Conservation (phyloP, 1,140 invertebrate species). For the Telenomus remus region DNA sequence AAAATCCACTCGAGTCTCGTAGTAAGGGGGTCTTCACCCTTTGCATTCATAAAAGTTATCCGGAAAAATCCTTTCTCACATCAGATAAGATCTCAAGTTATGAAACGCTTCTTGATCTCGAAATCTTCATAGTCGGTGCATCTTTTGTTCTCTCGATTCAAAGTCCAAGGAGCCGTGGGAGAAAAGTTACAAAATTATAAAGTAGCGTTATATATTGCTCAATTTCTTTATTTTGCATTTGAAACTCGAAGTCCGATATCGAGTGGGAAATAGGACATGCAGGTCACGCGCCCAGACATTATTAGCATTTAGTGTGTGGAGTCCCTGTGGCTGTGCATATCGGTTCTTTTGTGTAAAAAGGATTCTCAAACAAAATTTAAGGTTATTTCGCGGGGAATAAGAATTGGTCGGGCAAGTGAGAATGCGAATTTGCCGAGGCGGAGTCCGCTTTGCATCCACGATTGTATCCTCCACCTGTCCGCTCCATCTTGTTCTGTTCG, state of each 20-base stretch:
- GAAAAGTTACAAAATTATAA: background rate
- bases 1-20: slow-evolving; percentile 46
- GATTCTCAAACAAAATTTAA: slow-evolving; percentile 73
- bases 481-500: slow-evolving; percentile 41
- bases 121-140: slow-evolving; percentile 3
- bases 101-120: slow-evolving; percentile 7
- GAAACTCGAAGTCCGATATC: slow-evolving; percentile 23
- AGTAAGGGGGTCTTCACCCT: slow-evolving; percentile 50
- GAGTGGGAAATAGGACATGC: slow-evolving; percentile 53
- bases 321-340: slow-evolving; percentile 68
- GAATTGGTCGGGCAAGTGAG: slow-evolving; percentile 63
- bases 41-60: slow-evolving; percentile 52
- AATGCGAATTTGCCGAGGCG: slow-evolving; percentile 54
- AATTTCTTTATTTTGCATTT: slow-evolving; percentile 12
- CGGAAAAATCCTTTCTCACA: slow-evolving; percentile 6
- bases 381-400: slow-evolving; percentile 71
- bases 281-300: slow-evolving; percentile 65
- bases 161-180: no score
- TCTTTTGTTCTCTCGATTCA: background rate
- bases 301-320: slow-evolving; percentile 71
- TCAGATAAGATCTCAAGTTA: slow-evolving; percentile 31
- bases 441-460: slow-evolving; percentile 54
- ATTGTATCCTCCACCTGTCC: slow-evolving; percentile 51
- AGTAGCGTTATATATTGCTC: background rate
- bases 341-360: slow-evolving; percentile 72